Percentiles rank a stretch among this genome's conserved stretches.
Conservation (phyloP, 2,797 vertebrate species). For the Neosilurus hyrtlii region DNA sequence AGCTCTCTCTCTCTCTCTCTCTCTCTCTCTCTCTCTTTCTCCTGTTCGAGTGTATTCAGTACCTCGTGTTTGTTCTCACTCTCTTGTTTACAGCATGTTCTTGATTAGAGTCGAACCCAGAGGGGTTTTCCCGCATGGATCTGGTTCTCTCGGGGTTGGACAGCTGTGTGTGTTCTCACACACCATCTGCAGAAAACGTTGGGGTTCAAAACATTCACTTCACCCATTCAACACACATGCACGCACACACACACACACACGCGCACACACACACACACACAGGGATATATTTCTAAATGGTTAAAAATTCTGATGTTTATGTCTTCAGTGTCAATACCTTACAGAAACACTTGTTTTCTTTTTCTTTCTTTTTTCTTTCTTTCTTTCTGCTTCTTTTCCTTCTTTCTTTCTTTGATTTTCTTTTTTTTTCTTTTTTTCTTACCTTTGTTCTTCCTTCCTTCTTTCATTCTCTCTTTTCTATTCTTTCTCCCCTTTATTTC, state of each 20-base stretch:
- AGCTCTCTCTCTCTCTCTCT: background rate
- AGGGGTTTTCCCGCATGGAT: conserved; percentile 12
- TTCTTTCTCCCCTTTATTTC: background rate
- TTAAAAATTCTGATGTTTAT: too few species aligned
- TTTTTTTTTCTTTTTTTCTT: background rate
- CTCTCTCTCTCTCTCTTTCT: conserved; percentile 13
- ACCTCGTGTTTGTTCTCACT: conserved; percentile 15
- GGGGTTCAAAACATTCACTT: conserved; percentile 21
- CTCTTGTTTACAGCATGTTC: conserved; percentile 10
- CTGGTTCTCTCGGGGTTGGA: conserved; percentile 21
- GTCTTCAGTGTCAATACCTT: too few species aligned
- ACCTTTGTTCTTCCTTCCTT: background rate
- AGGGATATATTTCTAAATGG: background rate
- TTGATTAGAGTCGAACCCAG: conserved; percentile 23
- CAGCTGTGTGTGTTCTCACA: conserved; percentile 44
- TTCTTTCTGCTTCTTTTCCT: background rate
- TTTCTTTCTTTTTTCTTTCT: background rate
- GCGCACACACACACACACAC: background rate
- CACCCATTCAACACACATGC: background rate
- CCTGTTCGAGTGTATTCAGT: background rate
- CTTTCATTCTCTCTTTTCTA: background rate
- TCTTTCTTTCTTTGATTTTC: background rate
- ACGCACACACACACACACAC: background rate
- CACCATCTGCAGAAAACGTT: conserved; percentile 43
- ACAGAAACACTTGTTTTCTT: background rate